These are phyloP conservation scores for Micoletzkya japonica DNA, from an alignment of 2,888 invertebrate genomes.

Conservation along the genomic window DNA sequence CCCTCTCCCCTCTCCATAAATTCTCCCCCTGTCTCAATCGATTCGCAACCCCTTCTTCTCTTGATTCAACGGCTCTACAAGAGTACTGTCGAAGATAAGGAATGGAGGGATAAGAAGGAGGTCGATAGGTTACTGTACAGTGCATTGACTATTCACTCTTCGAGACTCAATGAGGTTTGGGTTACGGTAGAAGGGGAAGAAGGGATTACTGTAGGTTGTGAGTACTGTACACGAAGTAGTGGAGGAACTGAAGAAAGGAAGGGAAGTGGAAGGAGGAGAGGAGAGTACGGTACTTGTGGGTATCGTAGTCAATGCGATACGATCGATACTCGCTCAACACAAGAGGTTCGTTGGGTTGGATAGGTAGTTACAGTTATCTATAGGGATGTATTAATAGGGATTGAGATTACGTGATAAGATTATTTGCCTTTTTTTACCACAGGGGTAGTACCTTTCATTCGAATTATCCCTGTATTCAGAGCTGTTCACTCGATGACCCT, in stretches of 20 bases:
- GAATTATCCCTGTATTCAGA: background rate
- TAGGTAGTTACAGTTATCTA: too few relatives aligned
- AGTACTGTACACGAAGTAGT: background rate
- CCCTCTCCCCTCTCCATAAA: too few relatives aligned
- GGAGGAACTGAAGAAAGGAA: background rate
- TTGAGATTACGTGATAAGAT: too few relatives aligned
- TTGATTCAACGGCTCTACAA: slow-evolving; percentile 33
- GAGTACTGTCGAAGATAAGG: background rate
- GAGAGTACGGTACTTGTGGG: too few relatives aligned
- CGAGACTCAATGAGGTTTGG: background rate
- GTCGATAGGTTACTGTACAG: background rate
- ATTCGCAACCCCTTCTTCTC: slow-evolving; percentile 1
- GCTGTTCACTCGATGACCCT: background rate
- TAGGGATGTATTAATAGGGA: too few relatives aligned
- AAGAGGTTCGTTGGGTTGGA: too few relatives aligned
- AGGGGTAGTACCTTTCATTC: too few relatives aligned
- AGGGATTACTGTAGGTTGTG: too few relatives aligned
- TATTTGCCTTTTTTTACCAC: too few relatives aligned
- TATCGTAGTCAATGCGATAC: background rate
- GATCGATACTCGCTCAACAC: background rate
- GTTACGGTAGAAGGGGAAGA: too few relatives aligned
- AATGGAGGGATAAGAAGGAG: slow-evolving; percentile 8
- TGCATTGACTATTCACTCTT: background rate
- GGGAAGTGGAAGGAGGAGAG: background rate
- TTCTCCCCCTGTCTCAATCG: background rate